A percentile compares a stretch with the other conserved stretches of the same genome.
phyloP scores from a whole-genome alignment of 2,113 vertebrate genomes.

The Pseudopipra pipra region DNA sequence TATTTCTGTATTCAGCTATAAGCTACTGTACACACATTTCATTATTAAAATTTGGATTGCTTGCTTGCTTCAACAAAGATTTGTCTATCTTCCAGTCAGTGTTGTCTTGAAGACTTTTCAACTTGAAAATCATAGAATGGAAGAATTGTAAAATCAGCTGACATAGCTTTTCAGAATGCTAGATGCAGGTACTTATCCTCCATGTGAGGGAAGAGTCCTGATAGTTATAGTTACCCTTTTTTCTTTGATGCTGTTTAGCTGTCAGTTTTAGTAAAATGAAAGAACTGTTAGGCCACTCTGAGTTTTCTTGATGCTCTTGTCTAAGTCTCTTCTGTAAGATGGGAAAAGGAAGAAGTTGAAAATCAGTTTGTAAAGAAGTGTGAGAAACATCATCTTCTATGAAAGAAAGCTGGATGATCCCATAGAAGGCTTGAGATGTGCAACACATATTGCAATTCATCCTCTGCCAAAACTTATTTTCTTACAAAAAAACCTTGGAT shows the following conservation, averaged over 20 bases:
- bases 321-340: not conserved
- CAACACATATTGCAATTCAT: not conserved
- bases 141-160: not conserved
- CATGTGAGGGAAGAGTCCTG: not conserved
- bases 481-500: not conserved
- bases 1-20: not conserved
- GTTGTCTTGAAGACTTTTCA: not conserved
- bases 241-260: not conserved
- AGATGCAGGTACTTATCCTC: not conserved
- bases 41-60: not conserved
- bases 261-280: not conserved
- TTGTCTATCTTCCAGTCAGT: not conserved
- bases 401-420: not conserved
- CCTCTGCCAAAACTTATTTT: not conserved
- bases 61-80: not conserved
- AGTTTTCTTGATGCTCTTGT: not conserved
- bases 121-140: not conserved
- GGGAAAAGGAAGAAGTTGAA: not conserved
- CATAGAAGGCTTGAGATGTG: not conserved
- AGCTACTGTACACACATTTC: not conserved
- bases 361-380: not conserved
- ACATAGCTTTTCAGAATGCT: not conserved
- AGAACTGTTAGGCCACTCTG: not conserved
- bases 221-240: not conserved
- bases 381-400: not conserved